Evolutionary conservation across 2,797 vertebrate species (phyloP).

Genomic region (Pogoniulus pusillus): DNA sequence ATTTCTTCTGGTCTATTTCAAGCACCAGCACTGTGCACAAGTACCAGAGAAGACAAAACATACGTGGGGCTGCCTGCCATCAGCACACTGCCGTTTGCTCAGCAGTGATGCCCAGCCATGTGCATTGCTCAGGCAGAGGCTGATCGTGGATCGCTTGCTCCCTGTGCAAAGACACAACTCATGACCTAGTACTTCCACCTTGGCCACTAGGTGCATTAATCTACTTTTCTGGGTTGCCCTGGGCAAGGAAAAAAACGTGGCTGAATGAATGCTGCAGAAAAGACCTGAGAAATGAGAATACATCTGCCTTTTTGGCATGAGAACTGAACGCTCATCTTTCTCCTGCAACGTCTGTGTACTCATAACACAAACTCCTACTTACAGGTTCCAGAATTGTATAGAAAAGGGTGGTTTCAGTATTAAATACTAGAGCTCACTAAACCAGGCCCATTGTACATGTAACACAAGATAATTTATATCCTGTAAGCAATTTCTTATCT

Average conservation of each 20-base stretch:
- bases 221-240: neutral
- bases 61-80: fast-evolving
- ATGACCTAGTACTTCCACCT: neutral
- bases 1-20: neutral
- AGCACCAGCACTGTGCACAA: neutral
- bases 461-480: neutral
- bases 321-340: neutral
- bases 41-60: no score
- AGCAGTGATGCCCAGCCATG: neutral
- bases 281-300: neutral
- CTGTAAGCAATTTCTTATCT: neutral
- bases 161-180: neutral
- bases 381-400: neutral
- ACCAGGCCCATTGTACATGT: neutral
- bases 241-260: neutral
- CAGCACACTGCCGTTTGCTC: neutral
- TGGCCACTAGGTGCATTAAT: neutral
- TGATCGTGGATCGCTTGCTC: neutral
- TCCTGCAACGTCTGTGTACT: neutral
- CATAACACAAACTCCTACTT: neutral
- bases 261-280: neutral
- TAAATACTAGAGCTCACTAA: neutral
- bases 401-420: neutral
- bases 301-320: neutral
- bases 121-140: neutral